A percentile compares a stretch with the other conserved stretches of the same genome.
Conservation (phyloP, 1,140 invertebrate genomes). For the Lasaia peninsularis region DNA sequence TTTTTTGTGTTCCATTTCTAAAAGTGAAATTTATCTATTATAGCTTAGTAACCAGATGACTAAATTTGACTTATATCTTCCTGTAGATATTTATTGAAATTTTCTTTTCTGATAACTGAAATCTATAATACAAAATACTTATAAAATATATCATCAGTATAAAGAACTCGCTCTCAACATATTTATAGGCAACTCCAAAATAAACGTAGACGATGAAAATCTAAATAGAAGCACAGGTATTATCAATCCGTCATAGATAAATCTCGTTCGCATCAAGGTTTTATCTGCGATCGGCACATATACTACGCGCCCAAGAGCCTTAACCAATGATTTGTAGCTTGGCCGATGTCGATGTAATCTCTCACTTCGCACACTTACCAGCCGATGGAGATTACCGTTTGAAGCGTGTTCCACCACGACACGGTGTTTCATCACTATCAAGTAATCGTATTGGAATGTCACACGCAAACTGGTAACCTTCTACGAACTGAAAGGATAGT, state of each 20-base stretch:
- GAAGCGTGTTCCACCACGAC: slow-evolving; percentile 19
- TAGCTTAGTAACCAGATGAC: no score
- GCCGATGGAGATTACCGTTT: slow-evolving; percentile 25
- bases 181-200: no score
- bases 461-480: slow-evolving; percentile 17
- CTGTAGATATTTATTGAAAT: no score
- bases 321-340: slow-evolving; percentile 33
- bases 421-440: slow-evolving; percentile 21
- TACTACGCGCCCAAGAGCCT: slow-evolving; percentile 23
- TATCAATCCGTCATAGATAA: slow-evolving; percentile 13
- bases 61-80: no score
- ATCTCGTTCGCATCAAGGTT: slow-evolving; percentile 15
- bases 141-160: no score
- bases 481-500: slow-evolving; percentile 11
- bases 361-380: slow-evolving; percentile 22
- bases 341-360: slow-evolving; percentile 25
- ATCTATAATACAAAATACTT: no score
- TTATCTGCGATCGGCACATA: slow-evolving; percentile 27
- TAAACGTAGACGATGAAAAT: no score
- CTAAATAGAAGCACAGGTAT: neutral
- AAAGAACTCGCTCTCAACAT: no score
- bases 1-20: no score
- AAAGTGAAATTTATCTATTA: no score
- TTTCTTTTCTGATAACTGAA: no score
- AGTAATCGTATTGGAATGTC: slow-evolving; percentile 21